Percentiles rank a stretch among this genome's conserved stretches.
Conservation (phyloP, 2,888 invertebrate species). For the Loripinus fragilis region DNA sequence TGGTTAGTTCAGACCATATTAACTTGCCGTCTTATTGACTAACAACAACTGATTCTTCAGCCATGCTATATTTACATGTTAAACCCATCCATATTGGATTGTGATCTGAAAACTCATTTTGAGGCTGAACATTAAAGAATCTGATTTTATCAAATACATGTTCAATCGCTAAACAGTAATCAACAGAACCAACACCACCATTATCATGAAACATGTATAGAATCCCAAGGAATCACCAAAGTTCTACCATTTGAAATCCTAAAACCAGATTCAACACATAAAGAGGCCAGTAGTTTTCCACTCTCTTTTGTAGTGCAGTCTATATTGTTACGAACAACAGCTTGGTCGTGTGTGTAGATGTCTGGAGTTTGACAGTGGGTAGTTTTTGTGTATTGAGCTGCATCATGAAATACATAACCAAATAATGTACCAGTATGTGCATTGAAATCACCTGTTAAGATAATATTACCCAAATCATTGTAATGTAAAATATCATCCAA, state of each 20-base stretch:
- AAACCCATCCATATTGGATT: neutral
- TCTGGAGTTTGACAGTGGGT: neutral
- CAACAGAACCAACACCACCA: constrained; percentile 6
- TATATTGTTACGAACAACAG: neutral
- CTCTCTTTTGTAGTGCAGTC: neutral
- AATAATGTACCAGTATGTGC: neutral
- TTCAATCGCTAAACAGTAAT: constrained; percentile 3
- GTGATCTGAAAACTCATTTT: constrained; percentile 14
- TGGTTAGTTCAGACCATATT: neutral
- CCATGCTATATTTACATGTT: neutral
- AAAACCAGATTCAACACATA: constrained; percentile 6
- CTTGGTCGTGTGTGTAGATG: neutral
- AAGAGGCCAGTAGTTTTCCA: neutral
- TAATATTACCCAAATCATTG: neutral
- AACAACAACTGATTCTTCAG: neutral
- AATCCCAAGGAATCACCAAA: constrained; percentile 12
- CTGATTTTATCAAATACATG: neutral
- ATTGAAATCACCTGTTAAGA: neutral
- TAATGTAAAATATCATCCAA: neutral
- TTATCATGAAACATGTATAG: constrained; percentile 5
- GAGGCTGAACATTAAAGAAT: constrained; percentile 7
- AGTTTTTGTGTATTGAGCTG: neutral
- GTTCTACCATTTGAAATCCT: constrained; percentile 6
- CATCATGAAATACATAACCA: neutral
- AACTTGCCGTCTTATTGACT: neutral